A percentile compares a stretch with the other conserved stretches of the same genome.
These are phyloP conservation scores for Coleophora flavipennella DNA, from an alignment of 2,888 invertebrate species.

Conservation along the genomic window DNA sequence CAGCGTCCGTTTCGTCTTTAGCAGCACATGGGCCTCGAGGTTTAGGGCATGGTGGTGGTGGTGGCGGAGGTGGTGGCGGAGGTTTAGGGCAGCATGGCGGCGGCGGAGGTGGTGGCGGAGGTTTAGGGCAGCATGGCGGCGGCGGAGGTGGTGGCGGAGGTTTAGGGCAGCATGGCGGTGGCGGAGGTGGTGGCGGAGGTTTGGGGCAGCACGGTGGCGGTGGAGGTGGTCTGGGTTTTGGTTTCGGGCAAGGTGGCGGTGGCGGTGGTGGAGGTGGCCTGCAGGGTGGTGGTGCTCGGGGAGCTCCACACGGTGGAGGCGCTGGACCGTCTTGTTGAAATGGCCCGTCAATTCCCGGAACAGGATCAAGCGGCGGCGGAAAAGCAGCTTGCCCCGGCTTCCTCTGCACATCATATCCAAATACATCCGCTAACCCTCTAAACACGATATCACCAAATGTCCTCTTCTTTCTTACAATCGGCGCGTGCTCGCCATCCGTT, in stretches of 20 bases:
- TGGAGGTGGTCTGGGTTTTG: constrained; percentile 26
- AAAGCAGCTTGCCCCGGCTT: constrained; percentile 47
- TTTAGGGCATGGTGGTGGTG: constrained; percentile 33
- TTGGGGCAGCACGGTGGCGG: constrained; percentile 22
- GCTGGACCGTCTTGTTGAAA: constrained; percentile 37
- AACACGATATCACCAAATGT: constrained; percentile 67
- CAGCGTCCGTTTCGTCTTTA: constrained; percentile 10
- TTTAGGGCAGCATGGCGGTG: constrained; percentile 11
- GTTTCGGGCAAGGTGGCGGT: constrained; percentile 20
- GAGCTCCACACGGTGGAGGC: constrained; percentile 23
- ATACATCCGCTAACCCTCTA: constrained; percentile 62
- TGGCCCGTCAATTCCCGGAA: constrained; percentile 53
- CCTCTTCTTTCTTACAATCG: constrained; percentile 59
- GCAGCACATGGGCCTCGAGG: constrained; percentile 24
- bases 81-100: constrained; percentile 40
- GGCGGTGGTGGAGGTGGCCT: constrained; percentile 16
- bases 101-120: constrained; percentile 34
- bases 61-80: constrained; percentile 32
- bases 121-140: constrained; percentile 26
- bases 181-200: constrained; percentile 25
- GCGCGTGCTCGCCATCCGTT: constrained; percentile 28
- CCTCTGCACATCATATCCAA: constrained; percentile 56
- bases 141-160: constrained; percentile 30
- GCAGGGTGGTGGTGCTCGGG: constrained; percentile 23
- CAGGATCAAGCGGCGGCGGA: constrained; percentile 58